A percentile compares a stretch with the other conserved stretches of the same genome.
phyloP scores from a whole-genome alignment of 2,888 invertebrate genomes.

The Malthinus seriepunctatus region DNA sequence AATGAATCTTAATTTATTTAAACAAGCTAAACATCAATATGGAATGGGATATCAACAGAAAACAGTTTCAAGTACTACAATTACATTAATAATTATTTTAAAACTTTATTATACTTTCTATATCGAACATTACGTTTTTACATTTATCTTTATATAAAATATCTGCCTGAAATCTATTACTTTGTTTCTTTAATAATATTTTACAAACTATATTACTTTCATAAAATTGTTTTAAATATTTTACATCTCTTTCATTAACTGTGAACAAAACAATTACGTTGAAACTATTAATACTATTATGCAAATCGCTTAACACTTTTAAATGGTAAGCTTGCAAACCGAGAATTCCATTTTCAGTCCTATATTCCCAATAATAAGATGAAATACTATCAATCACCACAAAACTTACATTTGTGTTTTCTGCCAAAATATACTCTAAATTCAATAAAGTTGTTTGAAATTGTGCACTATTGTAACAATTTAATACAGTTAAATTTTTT shows the following conservation, averaged over 20 bases:
- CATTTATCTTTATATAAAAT: neutral
- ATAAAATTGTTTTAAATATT: neutral
- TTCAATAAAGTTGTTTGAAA: slow-evolving; percentile 47
- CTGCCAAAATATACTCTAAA: slow-evolving; percentile 51
- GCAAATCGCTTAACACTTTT: slow-evolving; percentile 12
- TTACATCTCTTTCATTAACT: neutral
- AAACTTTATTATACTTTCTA: slow-evolving; percentile 9
- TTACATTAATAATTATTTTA: too few relatives aligned
- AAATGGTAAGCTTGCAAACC: slow-evolving; percentile 17
- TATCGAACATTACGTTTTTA: neutral
- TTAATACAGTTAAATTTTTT: slow-evolving; percentile 49
- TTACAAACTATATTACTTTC: neutral
- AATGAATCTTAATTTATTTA: too few relatives aligned
- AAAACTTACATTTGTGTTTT: slow-evolving; percentile 52
- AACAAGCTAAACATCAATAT: too few relatives aligned
- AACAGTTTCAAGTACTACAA: too few relatives aligned
- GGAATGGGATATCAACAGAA: too few relatives aligned
- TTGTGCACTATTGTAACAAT: slow-evolving; percentile 52
- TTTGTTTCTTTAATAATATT: neutral
- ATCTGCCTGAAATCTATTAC: slow-evolving; percentile 3
- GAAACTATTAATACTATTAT: slow-evolving; percentile 6
- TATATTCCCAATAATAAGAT: slow-evolving; percentile 57
- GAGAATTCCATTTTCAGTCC: slow-evolving; percentile 21
- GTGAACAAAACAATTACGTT: slow-evolving; percentile 16
- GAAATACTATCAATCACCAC: slow-evolving; percentile 57